Evolutionary conservation across 2,888 invertebrate species (phyloP), one percentile per base, ranked within the genome.

Genomic region (Cataglyphis altisquamis): DNA sequence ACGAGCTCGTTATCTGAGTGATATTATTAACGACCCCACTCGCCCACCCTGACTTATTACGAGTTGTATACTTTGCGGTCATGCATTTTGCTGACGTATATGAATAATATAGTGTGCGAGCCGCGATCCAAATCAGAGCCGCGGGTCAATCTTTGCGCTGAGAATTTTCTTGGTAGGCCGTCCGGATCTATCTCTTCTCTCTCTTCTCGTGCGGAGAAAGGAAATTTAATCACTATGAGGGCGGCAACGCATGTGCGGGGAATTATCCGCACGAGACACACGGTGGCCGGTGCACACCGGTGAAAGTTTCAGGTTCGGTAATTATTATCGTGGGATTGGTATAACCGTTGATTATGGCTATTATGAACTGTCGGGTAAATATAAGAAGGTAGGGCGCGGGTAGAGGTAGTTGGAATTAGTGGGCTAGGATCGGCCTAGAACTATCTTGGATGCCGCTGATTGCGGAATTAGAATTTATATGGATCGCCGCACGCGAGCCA

Each of bases 391-490:
- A 89, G 89, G 90, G 89, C 82, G 70, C 62, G 77, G 68, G 73
- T 91, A 85, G 52, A 52, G 88, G 91, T 91, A 91, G 94, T 92
- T 92, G 91, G 91, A 93, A 94, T 94, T 94, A 93, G 94, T 91
- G 91, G 90, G 91, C 90, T 91, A 92, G 93, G 92, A 93, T 92
- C 93, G 94, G 93, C 94, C 94, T 93, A 93, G 93, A 93, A 93
- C 93, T 92, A 93, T 94, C 94, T 93, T 93, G 92, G 94, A 94
- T 94, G 94, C 92, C 92, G 93, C 92, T 94, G 94, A 94, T 94
- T 94, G 94, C 93, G 92, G 93, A 94, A 94, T 94, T 93, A 94
- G 94, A 94, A 94, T 94, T 94, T 94, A 94, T 94, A 94, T 94
- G 94, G 94, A 93, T 94, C 92, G 90, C 84, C 89, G 94, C 94